A percentile compares a stretch with the other conserved stretches of the same genome.
Evolutionary conservation across 2,888 invertebrate genomes (phyloP).

Genomic region (Monopis laevigella): DNA sequence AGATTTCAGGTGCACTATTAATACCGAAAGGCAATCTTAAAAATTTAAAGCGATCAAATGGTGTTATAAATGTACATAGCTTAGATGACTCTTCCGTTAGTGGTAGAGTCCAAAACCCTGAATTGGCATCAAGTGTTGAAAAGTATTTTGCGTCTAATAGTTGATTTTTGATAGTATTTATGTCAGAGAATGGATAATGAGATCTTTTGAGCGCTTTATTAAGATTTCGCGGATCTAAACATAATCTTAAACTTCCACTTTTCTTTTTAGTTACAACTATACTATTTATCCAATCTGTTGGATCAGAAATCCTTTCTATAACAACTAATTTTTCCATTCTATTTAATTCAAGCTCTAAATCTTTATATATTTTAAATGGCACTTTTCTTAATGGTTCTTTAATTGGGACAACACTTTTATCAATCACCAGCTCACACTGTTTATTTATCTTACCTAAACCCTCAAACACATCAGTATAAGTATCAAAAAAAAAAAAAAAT

Average conservation of each 20-base stretch:
- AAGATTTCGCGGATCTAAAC: slow-evolving; percentile 21
- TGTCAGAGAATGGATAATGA: slow-evolving; percentile 21
- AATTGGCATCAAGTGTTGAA: slow-evolving; percentile 20
- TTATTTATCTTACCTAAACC: background rate
- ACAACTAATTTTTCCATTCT: slow-evolving; percentile 13
- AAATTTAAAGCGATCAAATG: slow-evolving; percentile 19
- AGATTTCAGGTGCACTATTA: slow-evolving; percentile 19
- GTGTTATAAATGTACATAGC: slow-evolving; percentile 22
- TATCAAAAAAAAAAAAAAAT: background rate
- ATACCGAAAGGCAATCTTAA: slow-evolving; percentile 20
- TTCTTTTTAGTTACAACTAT: slow-evolving; percentile 19
- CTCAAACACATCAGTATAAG: background rate
- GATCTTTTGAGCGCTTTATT: slow-evolving; percentile 20
- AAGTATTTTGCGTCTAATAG: slow-evolving; percentile 19
- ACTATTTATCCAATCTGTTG: slow-evolving; percentile 20
- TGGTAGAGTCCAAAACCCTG: slow-evolving; percentile 20
- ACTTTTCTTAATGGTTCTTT: slow-evolving; percentile 1
- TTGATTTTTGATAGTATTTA: slow-evolving; percentile 20
- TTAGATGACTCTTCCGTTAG: slow-evolving; percentile 16
- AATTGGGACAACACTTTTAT: slow-evolving; percentile 3
- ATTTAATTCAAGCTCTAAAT: slow-evolving; percentile 16
- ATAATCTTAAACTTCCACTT: slow-evolving; percentile 20
- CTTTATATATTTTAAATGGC: slow-evolving; percentile 10
- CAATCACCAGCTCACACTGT: background rate
- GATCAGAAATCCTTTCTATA: slow-evolving; percentile 17